These are phyloP conservation scores for Netelia inedita DNA, from an alignment of 2,888 invertebrate genomes.

Conservation along the genomic window DNA sequence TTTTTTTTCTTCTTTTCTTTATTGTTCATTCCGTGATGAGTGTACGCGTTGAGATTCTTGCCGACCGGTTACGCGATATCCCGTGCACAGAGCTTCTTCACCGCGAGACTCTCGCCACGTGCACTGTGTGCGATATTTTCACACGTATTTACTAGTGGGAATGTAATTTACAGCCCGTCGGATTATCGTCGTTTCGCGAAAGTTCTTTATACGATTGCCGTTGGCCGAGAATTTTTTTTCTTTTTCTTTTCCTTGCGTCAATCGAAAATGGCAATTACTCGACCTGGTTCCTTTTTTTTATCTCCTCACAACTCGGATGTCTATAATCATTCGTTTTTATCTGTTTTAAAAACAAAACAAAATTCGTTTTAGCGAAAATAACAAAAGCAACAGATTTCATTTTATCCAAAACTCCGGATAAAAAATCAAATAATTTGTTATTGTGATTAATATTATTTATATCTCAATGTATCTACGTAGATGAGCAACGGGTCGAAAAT, in stretches of 20 bases:
- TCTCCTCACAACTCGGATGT: no score
- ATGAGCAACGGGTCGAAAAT: not conserved
- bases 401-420: no score
- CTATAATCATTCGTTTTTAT: no score
- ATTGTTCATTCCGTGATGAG: slow-evolving; percentile 4
- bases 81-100: slow-evolving; percentile 21
- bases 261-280: no score
- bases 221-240: not conserved
- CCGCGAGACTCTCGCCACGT: slow-evolving; percentile 9
- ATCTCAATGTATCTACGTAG: not conserved
- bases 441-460: not conserved
- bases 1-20: not conserved
- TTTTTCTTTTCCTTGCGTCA: not conserved
- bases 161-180: slow-evolving; percentile 76
- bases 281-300: no score
- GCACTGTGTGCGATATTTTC: slow-evolving; percentile 7
- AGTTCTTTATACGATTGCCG: slow-evolving; percentile 55
- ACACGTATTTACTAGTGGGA: slow-evolving; percentile 51
- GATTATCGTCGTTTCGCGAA: slow-evolving; percentile 75
- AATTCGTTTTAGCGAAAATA: no score
- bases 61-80: slow-evolving; percentile 42
- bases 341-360: no score
- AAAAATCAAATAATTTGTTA: not conserved
- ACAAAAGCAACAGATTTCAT: no score
- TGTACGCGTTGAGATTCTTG: not conserved